A percentile compares a stretch with the other conserved stretches of the same genome.
These are phyloP conservation scores for Rhegmatorhina hoffmannsi DNA, from an alignment of 2,113 vertebrate species.

Conservation along the genomic window DNA sequence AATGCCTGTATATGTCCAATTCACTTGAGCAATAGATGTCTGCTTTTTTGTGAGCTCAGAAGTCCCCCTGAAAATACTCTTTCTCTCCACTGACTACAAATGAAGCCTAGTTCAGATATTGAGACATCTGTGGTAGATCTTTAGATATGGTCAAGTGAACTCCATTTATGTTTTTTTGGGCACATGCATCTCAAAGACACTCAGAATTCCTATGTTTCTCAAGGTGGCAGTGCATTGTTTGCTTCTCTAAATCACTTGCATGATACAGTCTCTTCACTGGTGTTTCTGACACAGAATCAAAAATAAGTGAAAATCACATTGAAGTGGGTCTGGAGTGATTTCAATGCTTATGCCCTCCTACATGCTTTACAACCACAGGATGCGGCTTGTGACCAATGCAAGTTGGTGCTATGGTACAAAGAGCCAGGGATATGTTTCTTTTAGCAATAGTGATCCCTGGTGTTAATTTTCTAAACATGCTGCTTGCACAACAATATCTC, in stretches of 20 bases:
- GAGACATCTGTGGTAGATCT: background rate
- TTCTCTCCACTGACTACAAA: background rate
- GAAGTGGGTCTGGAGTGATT: background rate
- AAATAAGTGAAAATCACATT: background rate
- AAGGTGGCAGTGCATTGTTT: rapidly evolving
- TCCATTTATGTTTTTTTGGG: background rate
- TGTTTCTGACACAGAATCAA: background rate
- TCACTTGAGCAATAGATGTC: background rate
- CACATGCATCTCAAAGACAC: background rate
- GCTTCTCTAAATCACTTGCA: background rate
- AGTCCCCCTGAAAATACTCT: background rate
- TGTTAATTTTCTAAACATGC: background rate
- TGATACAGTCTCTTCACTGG: background rate
- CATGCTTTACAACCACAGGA: background rate
- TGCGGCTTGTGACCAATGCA: background rate
- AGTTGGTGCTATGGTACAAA: background rate
- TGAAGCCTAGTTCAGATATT: background rate
- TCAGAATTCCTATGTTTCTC: background rate
- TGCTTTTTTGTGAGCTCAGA: background rate
- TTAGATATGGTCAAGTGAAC: background rate
- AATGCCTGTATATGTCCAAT: background rate
- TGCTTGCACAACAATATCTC: background rate
- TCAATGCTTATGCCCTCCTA: background rate
- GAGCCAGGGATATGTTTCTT: background rate
- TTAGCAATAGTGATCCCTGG: background rate